Evolutionary conservation across 2,888 invertebrate species (phyloP).

Genomic region (Anthophora plumipes): DNA sequence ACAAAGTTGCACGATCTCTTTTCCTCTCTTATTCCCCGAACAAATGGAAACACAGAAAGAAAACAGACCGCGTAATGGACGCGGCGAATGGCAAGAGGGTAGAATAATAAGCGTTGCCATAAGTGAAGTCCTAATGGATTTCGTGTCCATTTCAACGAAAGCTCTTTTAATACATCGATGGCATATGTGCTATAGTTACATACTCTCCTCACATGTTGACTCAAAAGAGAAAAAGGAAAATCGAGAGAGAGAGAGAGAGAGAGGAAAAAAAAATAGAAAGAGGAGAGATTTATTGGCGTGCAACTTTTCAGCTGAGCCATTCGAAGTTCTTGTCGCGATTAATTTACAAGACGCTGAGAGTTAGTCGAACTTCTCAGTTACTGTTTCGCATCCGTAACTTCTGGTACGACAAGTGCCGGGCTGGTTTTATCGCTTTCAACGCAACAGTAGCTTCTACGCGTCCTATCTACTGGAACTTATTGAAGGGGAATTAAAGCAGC

Average conservation of each 20-base stretch:
- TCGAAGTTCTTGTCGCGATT: conserved; percentile 39
- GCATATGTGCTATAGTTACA: too few relatives aligned
- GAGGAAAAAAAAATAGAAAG: background rate
- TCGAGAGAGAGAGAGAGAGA: too few relatives aligned
- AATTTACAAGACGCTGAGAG: conserved; percentile 25
- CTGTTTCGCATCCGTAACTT: conserved; percentile 27
- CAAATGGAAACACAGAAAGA: too few relatives aligned
- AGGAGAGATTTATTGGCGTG: background rate
- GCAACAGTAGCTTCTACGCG: conserved; percentile 11
- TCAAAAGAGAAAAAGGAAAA: background rate
- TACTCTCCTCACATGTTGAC: too few relatives aligned
- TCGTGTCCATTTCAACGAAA: background rate
- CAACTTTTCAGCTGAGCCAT: conserved; percentile 3
- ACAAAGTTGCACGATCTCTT: background rate
- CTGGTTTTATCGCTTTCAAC: conserved; percentile 45
- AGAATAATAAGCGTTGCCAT: background rate
- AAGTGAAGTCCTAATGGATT: background rate
- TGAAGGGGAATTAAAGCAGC: conserved; percentile 3
- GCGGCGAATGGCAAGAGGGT: background rate
- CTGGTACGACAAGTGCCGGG: background rate
- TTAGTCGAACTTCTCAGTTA: conserved; percentile 25
- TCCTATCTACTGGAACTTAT: conserved; percentile 1
- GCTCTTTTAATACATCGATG: background rate
- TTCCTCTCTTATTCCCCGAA: background rate
- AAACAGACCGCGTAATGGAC: conserved; percentile 4